phyloP scores from a whole-genome alignment of 1,140 invertebrate genomes.

The Brachionus manjavacas region DNA sequence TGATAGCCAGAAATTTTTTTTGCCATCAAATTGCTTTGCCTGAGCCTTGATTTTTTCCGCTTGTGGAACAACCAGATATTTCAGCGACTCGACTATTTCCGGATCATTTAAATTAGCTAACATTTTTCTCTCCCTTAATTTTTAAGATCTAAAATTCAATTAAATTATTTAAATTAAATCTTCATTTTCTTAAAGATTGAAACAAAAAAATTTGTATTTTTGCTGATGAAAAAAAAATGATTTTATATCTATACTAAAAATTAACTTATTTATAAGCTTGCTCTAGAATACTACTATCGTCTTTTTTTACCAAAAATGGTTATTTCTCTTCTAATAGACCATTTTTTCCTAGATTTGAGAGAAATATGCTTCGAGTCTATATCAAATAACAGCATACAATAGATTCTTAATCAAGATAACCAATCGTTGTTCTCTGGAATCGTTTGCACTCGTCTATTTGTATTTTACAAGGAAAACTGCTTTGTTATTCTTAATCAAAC shows the following conservation, averaged over 20 bases:
- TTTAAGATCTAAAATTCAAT: not conserved
- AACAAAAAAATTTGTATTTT: not conserved
- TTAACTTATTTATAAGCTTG: not conserved
- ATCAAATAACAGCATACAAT: not conserved
- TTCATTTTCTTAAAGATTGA: not conserved
- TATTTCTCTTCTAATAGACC: not conserved
- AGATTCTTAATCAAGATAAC: not conserved
- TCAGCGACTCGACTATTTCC: constrained; percentile 38
- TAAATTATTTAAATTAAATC: not conserved
- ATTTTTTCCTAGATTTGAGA: not conserved
- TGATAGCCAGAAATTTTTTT: constrained; percentile 98
- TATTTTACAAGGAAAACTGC: not conserved
- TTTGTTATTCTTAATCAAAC: constrained; percentile 5
- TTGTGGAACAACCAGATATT: constrained; percentile 37
- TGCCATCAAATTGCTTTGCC: constrained; percentile 96
- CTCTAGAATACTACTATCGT: not conserved
- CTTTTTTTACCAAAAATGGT: not conserved
- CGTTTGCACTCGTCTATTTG: not conserved
- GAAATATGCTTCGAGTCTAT: not conserved
- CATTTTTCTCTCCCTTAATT: not conserved
- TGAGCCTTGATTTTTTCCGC: constrained; percentile 57
- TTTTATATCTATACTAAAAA: not conserved
- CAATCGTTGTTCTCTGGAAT: not conserved
- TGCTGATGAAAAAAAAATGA: not conserved
- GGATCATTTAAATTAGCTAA: constrained; percentile 41